These are phyloP conservation scores for Linepithema humile DNA, from an alignment of 1,140 invertebrate species.

Conservation along the genomic window DNA sequence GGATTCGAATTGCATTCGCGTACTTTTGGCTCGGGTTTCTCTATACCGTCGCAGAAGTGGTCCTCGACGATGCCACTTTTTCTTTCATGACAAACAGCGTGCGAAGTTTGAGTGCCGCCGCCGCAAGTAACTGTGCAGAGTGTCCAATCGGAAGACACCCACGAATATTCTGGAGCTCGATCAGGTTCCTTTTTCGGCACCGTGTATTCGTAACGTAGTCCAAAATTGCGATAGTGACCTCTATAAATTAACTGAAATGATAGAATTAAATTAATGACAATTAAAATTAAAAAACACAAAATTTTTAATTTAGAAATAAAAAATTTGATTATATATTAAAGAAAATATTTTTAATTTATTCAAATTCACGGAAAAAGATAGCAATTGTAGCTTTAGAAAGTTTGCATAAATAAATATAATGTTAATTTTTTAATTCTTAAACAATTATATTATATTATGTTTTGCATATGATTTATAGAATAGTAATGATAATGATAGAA, in stretches of 20 bases:
- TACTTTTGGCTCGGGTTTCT: constrained; percentile 86
- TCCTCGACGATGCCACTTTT: constrained; percentile 88
- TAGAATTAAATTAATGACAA: constrained; percentile 27
- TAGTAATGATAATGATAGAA: no score
- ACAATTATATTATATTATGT: neutral
- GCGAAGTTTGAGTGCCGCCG: constrained; percentile 87
- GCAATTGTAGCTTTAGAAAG: no score
- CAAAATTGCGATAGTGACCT: constrained; percentile 91
- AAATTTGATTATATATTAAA: no score
- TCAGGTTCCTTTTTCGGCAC: constrained; percentile 87
- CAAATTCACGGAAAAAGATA: no score
- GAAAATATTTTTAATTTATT: no score
- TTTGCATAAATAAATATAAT: neutral
- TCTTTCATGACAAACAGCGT: constrained; percentile 88
- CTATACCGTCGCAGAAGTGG: constrained; percentile 86
- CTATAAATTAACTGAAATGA: constrained; percentile 90
- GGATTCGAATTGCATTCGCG: constrained; percentile 88
- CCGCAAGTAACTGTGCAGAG: constrained; percentile 92
- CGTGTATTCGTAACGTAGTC: constrained; percentile 93
- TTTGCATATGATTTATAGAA: neutral
- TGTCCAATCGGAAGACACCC: constrained; percentile 92
- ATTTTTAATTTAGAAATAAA: no score
- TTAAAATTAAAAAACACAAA: neutral
- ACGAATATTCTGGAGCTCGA: constrained; percentile 87
- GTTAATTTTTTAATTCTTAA: neutral